These are phyloP conservation scores for Sus cebifrons DNA, from an alignment of 2,797 vertebrate species.

Conservation along the genomic window DNA sequence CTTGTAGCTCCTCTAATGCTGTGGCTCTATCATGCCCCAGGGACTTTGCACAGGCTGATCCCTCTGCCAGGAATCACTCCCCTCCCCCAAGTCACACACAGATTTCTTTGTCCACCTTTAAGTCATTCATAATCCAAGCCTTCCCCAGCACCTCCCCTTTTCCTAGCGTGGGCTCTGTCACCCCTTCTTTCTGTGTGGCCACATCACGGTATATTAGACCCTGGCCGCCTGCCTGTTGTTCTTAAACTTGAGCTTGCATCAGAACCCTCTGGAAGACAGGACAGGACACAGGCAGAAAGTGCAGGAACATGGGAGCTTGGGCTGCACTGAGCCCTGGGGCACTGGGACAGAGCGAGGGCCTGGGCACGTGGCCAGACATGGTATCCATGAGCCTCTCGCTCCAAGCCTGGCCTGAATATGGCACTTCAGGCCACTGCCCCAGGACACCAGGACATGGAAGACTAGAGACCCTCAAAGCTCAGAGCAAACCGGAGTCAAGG, in stretches of 20 bases:
- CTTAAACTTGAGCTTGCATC: background rate
- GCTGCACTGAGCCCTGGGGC: background rate
- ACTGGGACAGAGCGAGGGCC: background rate
- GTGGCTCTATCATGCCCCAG: background rate
- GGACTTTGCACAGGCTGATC: background rate
- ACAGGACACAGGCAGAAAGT: background rate
- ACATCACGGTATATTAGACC: fast-evolving
- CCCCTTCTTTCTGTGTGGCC: fast-evolving
- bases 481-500: background rate
- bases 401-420: background rate
- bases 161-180: background rate
- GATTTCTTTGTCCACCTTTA: conserved; percentile 33
- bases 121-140: background rate
- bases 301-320: background rate
- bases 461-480: background rate
- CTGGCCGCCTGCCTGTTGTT: background rate
- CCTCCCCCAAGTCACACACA: background rate
- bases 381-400: background rate
- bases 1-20: background rate
- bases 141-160: background rate
- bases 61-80: background rate
- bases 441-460: background rate
- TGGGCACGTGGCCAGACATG: fast-evolving
- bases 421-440: background rate
- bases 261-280: background rate